Base-by-base conservation (phyloP, 2,113 vertebrate species). In the Phainopepla nitens region DNA sequence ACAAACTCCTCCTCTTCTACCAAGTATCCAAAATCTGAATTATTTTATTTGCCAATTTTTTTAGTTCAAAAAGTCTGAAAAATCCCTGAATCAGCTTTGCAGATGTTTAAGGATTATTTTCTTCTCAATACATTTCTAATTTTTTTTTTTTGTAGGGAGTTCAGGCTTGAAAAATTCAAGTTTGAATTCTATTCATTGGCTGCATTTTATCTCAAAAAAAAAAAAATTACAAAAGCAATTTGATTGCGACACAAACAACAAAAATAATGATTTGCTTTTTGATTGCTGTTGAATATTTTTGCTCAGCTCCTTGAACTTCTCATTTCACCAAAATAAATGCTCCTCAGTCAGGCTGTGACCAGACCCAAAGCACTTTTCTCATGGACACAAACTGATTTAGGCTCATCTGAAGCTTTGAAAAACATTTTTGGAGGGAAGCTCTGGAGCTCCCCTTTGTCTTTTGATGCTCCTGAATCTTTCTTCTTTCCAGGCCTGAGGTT, bases 121-220 rank as follows among this genome's bases (percentile, higher is more conserved):
- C 2, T 64, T 57, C 23, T 35, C 33, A 33, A 16, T n/a, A 58
- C 0, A 16, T 41, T 68, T 33, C 50, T 28, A 13, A 8, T 1
- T 33, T 66, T 68, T 71, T 19, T 25, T 31, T 45, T 70, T 65
- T 4, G 2, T 33, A 12, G 9, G 8, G 7, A 44, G 2, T 28
- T 45, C 21, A 42, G 15, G 19, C 56, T 62, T 50, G 25, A 33
- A 71, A 79, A n/a, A n/a, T n/a, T n/a, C n/a, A n/a, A n/a, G n/a
- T n/a, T n/a, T n/a, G n/a, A n/a, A n/a, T n/a, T n/a, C n/a, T n/a
- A n/a, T n/a, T n/a, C n/a, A n/a, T n/a, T n/a, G n/a, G n/a, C n/a
- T 39, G 15, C 9, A 21, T 70, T 84, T 73, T 35, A 28, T 41
- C 29, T 62, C 33, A 15, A 54, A 81, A 88, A 65, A 39, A 78